Evolutionary conservation across 2,888 invertebrate species (phyloP), one percentile per base, ranked within the genome.

Genomic region (Lasioglossum marginatum): DNA sequence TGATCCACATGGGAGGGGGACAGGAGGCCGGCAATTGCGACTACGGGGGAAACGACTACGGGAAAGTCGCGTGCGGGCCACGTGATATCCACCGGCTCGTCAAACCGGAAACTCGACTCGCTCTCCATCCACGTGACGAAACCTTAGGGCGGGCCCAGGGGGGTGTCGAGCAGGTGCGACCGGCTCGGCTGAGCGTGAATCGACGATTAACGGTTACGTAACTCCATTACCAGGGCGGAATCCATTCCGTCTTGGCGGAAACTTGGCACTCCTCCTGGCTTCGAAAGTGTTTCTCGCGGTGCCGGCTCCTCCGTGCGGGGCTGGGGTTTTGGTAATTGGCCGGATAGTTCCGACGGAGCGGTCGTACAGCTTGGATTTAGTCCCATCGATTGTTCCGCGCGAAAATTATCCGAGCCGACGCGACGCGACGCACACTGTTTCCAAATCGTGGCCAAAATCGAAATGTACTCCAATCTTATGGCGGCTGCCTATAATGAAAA

Each of bases 51-150:
- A 78, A 76, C 82, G 76, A 70, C 48, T 31, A 70, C 70, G 75
- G 66, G 72, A 45, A 85, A 85, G 83, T 88, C 86, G 87, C 87
- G 86, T 88, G 86, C 75, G 43, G 31, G 86, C 86, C 91, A 91
- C 91, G 90, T 88, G 91, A 88, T 63, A 63, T 73, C 74, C 60
- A 31, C 12, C 23, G 63, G 37, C 34, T 31, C 27, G 63, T 40
- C 52, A 45, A 43, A n/a, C 45, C 52, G 71, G 23, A 86, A 88
- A 16, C 63, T 63, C 63, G 63, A 31, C 77, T 68, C 8, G 52
- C 37, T 63, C 63, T 48, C 60, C 66, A 34, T 84, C 66, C 88
- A 84, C 86, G 85, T 85, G 86, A 88, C 66, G 66, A 78, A 85
- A 78, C 82, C 82, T 75, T 77, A 48, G 77, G 74, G 73, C 66